Evolutionary conservation across 2,888 invertebrate species (phyloP).

Genomic region (Linnaemya vulpina): DNA sequence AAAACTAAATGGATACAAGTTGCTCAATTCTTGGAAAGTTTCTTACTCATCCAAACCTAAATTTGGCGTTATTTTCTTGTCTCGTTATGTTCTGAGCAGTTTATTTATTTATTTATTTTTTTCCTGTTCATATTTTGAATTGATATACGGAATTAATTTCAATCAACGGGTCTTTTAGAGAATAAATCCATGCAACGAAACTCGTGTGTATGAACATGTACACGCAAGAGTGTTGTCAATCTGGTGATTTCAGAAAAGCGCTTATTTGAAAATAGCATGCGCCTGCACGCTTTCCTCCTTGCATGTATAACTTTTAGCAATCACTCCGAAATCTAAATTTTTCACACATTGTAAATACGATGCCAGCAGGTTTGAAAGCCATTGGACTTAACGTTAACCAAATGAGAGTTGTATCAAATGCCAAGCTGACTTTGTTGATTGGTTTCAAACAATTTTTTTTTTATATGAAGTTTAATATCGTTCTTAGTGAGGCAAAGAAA

Average conservation of each 20-base stretch:
- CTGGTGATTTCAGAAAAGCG: neutral
- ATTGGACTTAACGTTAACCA: too few species aligned
- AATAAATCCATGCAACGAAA: conserved; percentile 47
- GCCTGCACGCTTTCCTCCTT: too few species aligned
- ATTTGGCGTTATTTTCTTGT: conserved; percentile 48
- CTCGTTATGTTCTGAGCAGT: conserved; percentile 4
- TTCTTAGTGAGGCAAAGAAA: too few species aligned
- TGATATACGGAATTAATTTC: conserved; percentile 62
- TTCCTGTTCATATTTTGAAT: conserved; percentile 35
- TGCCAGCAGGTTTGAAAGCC: too few species aligned
- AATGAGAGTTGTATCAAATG: too few species aligned
- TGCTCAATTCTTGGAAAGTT: conserved; percentile 65
- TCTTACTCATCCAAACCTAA: conserved; percentile 64
- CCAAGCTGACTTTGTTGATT: too few species aligned
- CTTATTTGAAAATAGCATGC: neutral
- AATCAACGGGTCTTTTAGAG: conserved; percentile 54
- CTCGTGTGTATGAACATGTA: neutral
- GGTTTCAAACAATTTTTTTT: too few species aligned
- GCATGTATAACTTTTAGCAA: too few species aligned
- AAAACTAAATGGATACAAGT: conserved; percentile 12
- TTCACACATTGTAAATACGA: too few species aligned
- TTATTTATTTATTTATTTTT: conserved; percentile 11
- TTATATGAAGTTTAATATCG: too few species aligned
- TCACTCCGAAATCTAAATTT: too few species aligned
- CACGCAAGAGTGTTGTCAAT: conserved; percentile 34